A percentile compares a stretch with the other conserved stretches of the same genome.
Conservation (phyloP, 2,888 invertebrate species). For the Psylliodes chrysocephalus region DNA sequence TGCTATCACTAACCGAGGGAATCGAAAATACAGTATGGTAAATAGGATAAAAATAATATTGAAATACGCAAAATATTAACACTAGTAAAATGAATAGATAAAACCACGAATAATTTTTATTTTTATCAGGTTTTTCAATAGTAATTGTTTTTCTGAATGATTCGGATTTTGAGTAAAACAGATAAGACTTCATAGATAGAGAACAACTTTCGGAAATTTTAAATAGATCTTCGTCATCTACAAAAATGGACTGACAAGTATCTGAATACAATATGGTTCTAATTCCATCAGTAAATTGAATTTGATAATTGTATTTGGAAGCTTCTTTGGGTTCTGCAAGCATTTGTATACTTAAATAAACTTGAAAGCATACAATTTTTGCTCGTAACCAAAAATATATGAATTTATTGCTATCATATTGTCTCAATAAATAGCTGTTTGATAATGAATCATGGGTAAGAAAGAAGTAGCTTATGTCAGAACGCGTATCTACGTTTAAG, state of each 20-base stretch:
- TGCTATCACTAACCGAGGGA: background rate
- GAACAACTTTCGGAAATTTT: background rate
- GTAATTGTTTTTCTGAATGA: background rate
- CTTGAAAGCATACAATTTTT: background rate
- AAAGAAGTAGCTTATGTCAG: too few relatives aligned
- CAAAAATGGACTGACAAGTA: background rate
- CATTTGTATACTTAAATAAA: background rate
- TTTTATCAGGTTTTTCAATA: constrained; percentile 1
- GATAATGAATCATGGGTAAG: too few relatives aligned
- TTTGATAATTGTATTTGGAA: constrained; percentile 4
- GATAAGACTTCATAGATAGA: background rate
- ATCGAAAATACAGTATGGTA: background rate
- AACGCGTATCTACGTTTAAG: too few relatives aligned
- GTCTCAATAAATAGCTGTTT: too few relatives aligned
- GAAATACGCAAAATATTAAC: background rate
- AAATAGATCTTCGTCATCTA: background rate
- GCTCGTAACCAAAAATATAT: constrained; percentile 7
- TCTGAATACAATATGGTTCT: background rate
- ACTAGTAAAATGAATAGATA: background rate
- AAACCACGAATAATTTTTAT: background rate
- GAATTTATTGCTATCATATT: background rate
- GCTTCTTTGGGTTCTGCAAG: background rate
- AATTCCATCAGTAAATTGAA: background rate
- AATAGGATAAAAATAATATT: background rate
- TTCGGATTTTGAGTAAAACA: background rate